Evolutionary conservation across 2,888 invertebrate genomes (phyloP).

Genomic region (Hyalella azteca): DNA sequence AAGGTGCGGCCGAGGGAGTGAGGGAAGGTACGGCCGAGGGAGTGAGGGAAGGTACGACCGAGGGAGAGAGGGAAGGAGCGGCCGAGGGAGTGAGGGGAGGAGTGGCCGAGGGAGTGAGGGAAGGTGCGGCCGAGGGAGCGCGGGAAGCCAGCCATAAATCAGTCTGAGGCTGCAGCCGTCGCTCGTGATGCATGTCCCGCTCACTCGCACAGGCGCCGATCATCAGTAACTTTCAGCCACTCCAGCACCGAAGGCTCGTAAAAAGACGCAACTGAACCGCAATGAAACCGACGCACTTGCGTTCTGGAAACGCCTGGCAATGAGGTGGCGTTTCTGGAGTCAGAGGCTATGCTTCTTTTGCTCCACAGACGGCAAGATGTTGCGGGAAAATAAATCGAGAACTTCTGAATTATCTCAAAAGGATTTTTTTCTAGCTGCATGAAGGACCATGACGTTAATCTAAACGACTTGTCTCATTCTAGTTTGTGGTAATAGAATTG

Average conservation of each 20-base stretch:
- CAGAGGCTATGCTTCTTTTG: no score
- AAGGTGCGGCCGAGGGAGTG: neutral
- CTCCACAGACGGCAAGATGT: no score
- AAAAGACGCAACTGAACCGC: neutral
- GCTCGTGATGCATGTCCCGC: conserved; percentile 28
- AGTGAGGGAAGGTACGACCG: neutral
- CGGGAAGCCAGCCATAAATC: conserved; percentile 23
- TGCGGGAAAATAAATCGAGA: no score
- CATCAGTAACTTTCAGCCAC: conserved; percentile 35
- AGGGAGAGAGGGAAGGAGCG: neutral
- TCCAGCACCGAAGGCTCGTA: neutral
- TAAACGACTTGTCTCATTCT: no score
- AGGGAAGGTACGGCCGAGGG: neutral
- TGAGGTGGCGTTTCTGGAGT: no score
- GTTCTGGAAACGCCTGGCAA: no score
- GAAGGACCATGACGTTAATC: no score
- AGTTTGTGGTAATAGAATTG: no score
- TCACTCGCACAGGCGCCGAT: conserved; percentile 32
- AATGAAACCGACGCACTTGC: neutral
- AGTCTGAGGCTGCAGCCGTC: conserved; percentile 14
- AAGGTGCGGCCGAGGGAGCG: neutral
- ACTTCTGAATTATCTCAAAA: no score
- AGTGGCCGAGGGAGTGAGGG: neutral
- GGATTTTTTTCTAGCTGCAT: no score
- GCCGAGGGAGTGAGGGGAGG: neutral